Evolutionary conservation across 1,140 invertebrate genomes (phyloP).

Genomic region (Temnothorax longispinosus): DNA sequence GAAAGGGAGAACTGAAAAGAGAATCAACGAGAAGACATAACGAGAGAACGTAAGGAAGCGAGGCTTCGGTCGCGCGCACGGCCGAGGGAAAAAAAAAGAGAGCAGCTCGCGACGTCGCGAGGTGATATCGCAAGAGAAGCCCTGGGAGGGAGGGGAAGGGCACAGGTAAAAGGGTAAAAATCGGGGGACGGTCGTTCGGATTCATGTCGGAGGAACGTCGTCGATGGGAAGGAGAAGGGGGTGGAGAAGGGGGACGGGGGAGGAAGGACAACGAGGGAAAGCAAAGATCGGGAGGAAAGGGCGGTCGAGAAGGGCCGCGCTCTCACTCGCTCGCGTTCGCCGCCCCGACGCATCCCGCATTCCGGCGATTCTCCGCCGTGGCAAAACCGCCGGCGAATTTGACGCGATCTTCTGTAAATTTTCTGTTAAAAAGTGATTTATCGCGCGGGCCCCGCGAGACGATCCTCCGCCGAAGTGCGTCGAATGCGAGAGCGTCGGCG

Average conservation of each 20-base stretch:
- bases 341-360: not conserved
- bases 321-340: not conserved
- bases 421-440: too few relatives aligned
- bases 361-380: not conserved
- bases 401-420: too few relatives aligned
- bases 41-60: not conserved
- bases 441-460: too few relatives aligned
- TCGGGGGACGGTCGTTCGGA: not conserved
- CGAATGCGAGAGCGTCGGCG: slow-evolving; percentile 9
- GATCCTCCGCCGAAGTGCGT: not conserved
- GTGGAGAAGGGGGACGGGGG: not conserved
- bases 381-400: too few relatives aligned
- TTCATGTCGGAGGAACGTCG: not conserved
- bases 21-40: slow-evolving; percentile 15
- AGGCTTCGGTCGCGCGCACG: slow-evolving; percentile 37
- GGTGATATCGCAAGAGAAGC: not conserved
- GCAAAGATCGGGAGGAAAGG: not conserved
- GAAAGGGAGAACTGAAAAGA: not conserved
- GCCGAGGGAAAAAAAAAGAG: not conserved
- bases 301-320: not conserved
- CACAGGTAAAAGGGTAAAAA: not conserved
- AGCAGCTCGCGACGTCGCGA: slow-evolving; percentile 41
- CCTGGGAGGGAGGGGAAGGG: too few relatives aligned
- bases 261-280: not conserved
- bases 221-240: not conserved